Evolutionary conservation across 1,140 invertebrate genomes (phyloP).

Genomic region (Hypothenemus hampei): DNA sequence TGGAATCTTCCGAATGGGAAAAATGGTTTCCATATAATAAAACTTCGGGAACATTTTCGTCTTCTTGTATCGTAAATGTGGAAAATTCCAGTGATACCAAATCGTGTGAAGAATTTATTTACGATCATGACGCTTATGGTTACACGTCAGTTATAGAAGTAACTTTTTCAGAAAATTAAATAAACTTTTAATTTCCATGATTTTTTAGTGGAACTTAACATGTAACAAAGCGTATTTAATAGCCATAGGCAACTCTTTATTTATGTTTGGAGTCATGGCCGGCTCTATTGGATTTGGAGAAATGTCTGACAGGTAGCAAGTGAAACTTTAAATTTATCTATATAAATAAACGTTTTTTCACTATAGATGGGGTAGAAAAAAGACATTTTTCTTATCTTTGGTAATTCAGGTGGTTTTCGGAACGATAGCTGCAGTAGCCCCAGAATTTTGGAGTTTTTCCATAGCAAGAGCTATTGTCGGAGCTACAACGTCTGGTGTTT

Average conservation of each 20-base stretch:
- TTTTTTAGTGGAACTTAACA: slow-evolving; percentile 68
- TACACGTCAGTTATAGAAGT: slow-evolving; percentile 63
- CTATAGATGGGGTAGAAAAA: slow-evolving; percentile 63
- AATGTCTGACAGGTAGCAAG: slow-evolving; percentile 61
- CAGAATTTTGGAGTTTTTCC: slow-evolving; percentile 66
- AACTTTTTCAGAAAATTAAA: slow-evolving; percentile 23
- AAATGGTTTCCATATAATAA: slow-evolving; percentile 53
- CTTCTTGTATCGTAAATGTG: slow-evolving; percentile 45
- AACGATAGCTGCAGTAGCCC: slow-evolving; percentile 59
- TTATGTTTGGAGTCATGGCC: slow-evolving; percentile 76
- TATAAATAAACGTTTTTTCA: not conserved
- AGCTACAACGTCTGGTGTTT: slow-evolving; percentile 67
- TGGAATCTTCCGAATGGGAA: slow-evolving; percentile 47
- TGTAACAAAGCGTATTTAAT: slow-evolving; percentile 63
- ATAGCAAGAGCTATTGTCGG: slow-evolving; percentile 63
- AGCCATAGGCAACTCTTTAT: slow-evolving; percentile 67
- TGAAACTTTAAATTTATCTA: not conserved
- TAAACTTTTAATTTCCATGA: slow-evolving; percentile 20
- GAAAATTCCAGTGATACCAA: too few species aligned
- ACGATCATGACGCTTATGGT: slow-evolving; percentile 53
- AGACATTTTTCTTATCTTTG: slow-evolving; percentile 65
- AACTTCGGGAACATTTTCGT: slow-evolving; percentile 46
- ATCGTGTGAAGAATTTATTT: slow-evolving; percentile 55
- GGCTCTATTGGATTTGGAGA: slow-evolving; percentile 75
- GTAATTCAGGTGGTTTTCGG: slow-evolving; percentile 64